Evolutionary conservation across 1,140 invertebrate genomes (phyloP).

Genomic region (Drosophila asahinai): DNA sequence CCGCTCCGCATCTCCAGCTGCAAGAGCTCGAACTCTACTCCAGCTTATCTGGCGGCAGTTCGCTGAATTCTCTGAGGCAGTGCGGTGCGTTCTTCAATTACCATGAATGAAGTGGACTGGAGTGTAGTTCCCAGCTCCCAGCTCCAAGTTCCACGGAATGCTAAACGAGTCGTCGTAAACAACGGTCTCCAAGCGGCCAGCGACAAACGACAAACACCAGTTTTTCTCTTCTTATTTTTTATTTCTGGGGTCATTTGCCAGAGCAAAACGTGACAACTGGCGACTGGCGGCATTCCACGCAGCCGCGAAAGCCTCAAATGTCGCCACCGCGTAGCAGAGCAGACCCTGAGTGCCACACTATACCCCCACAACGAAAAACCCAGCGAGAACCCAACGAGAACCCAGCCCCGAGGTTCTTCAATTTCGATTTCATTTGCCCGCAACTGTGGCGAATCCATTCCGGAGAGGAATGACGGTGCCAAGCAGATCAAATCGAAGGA

Average conservation of each 20-base stretch:
- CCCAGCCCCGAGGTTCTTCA: constrained; percentile 20
- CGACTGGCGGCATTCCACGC: constrained; percentile 47
- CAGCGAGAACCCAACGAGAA: neutral
- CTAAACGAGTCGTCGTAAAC: constrained; percentile 53
- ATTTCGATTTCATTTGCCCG: constrained; percentile 60
- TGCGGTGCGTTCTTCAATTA: constrained; percentile 40
- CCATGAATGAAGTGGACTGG: constrained; percentile 54
- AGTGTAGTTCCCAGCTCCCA: constrained; percentile 21
- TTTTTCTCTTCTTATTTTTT: constrained; percentile 15
- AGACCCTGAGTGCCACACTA: constrained; percentile 10
- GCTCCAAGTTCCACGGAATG: constrained; percentile 46
- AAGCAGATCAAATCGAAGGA: constrained; percentile 55
- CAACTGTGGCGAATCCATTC: constrained; percentile 57
- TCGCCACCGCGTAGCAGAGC: constrained; percentile 29
- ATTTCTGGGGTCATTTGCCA: constrained; percentile 54
- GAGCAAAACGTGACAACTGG: constrained; percentile 57
- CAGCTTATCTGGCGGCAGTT: constrained; percentile 37
- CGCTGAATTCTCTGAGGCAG: constrained; percentile 33
- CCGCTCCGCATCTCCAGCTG: constrained; percentile 28
- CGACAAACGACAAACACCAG: constrained; percentile 18
- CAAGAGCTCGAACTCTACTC: neutral
- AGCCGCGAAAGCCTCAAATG: constrained; percentile 37
- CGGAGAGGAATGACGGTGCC: constrained; percentile 11
- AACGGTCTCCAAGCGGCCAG: constrained; percentile 3
- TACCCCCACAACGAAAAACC: constrained; percentile 8